Percentiles rank a stretch among this genome's conserved stretches.
These are phyloP conservation scores for Epinephelus coioides DNA, from an alignment of 2,797 vertebrate species.

Conservation along the genomic window DNA sequence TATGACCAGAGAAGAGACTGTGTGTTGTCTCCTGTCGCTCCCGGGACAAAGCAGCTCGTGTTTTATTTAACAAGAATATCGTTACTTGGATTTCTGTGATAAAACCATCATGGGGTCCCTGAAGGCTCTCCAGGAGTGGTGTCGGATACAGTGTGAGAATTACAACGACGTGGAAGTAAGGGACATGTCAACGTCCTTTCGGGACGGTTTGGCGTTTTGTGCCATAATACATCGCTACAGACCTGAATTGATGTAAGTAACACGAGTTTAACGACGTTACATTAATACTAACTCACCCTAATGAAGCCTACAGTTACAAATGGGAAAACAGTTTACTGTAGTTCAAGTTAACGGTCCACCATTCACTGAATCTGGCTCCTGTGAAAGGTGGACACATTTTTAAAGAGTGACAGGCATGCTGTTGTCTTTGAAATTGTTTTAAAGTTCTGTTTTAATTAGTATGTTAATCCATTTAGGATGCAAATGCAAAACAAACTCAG, in stretches of 20 bases:
- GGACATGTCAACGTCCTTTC: constrained; percentile 95
- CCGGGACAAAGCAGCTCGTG: constrained; percentile 9
- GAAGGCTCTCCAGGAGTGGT: constrained; percentile 95
- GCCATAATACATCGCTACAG: constrained; percentile 95
- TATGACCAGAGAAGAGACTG: constrained; percentile 30
- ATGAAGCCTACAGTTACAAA: accelerated
- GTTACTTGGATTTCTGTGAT: background rate
- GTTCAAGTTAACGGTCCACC: background rate
- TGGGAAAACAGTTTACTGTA: background rate
- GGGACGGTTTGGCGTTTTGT: constrained; percentile 96
- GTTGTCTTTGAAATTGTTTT: background rate
- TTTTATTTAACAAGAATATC: background rate
- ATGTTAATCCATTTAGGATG: background rate
- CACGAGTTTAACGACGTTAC: background rate
- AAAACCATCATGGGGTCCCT: constrained; percentile 89
- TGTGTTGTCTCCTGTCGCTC: background rate
- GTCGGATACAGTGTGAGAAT: constrained; percentile 91
- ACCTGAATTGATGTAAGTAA: constrained; percentile 95
- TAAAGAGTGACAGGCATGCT: background rate
- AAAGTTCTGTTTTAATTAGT: background rate
- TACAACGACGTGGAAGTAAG: constrained; percentile 91
- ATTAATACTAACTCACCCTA: background rate
- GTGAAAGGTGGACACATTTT: background rate
- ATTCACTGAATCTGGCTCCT: background rate
- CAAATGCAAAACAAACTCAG: background rate